Conservation (phyloP, 2,113 vertebrate species). For the Lepus europaeus region DNA sequence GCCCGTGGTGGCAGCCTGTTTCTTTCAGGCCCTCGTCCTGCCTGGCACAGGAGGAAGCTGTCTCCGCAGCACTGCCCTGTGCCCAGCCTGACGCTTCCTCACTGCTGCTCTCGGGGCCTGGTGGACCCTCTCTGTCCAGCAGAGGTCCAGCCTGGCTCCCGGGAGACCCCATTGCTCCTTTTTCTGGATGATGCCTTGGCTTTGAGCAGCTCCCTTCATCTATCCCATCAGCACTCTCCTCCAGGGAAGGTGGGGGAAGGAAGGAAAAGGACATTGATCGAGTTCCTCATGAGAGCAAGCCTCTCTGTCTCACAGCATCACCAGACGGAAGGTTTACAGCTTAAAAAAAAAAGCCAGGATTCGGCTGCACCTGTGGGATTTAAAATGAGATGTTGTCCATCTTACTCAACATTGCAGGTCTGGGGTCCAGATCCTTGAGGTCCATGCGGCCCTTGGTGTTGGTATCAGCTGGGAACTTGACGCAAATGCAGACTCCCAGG, state of each 20-base stretch:
- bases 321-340: neutral
- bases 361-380: neutral
- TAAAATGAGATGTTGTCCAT: neutral
- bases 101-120: neutral
- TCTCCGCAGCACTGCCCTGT: slow-evolving; percentile 46
- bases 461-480: neutral
- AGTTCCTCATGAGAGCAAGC: neutral
- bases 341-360: neutral
- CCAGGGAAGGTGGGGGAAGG: neutral
- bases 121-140: neutral
- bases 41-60: slow-evolving; percentile 62
- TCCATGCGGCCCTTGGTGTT: neutral
- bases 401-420: neutral
- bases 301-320: neutral
- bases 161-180: neutral
- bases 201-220: neutral
- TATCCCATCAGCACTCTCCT: neutral
- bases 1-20: slow-evolving; percentile 62
- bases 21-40: slow-evolving; percentile 76
- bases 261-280: too few relatives aligned
- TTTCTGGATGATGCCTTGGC: neutral
- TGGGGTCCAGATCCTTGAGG: neutral
- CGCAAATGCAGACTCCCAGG: neutral
- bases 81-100: slow-evolving; percentile 51
- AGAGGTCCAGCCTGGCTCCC: neutral